Base-by-base conservation (phyloP, 1,140 invertebrate species). In the Drosophila elegans region DNA sequence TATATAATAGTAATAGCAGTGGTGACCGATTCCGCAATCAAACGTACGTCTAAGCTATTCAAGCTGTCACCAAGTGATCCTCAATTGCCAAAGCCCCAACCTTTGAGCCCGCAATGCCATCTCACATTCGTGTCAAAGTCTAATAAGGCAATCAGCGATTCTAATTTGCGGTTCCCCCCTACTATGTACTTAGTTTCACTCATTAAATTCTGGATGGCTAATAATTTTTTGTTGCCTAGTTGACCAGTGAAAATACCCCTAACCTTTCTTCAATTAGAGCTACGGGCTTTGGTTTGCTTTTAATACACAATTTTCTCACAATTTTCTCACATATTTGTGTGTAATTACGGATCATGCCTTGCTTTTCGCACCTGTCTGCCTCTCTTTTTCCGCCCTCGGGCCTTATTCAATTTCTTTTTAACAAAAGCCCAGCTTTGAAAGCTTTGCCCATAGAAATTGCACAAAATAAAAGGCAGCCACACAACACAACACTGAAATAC, bases 321-420 rank as follows among this genome's bases (percentile, higher is more conserved):
- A 21, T 51, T 67, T 67, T 67, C 64, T 66, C 61, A 67, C 64
- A 67, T 66, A 66, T 66, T 27, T 63, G 45, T 67, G 60, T 67
- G 29, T 52, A 41, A 42, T 64, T 67, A 62, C 34, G 62, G 32
- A 13, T 66, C n/a, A 34, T 9, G 25, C 38, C 7, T 57, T 13
- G 16, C 29, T 63, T 67, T 67, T 67, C 67, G 32, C 63, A 56
- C 64, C 34, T 51, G 48, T 13, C 25, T 42, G 36, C 29, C 44
- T 51, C 29, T 46, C 11, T 56, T 27, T 45, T 41, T 16, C 39
- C 38, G 16, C 16, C 16, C 16, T 21, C 16, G 13, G 51, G 57
- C 53, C 57, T 44, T 73, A 57, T 71, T 62, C 44, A 66, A 63
- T 85, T 80, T 79, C 60, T 71, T 81, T 81, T 51, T n/a, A 76